Evolutionary conservation across 2,113 vertebrate genomes (phyloP), one percentile per base, ranked within the genome.

Genomic region (Pleuronectes platessa): DNA sequence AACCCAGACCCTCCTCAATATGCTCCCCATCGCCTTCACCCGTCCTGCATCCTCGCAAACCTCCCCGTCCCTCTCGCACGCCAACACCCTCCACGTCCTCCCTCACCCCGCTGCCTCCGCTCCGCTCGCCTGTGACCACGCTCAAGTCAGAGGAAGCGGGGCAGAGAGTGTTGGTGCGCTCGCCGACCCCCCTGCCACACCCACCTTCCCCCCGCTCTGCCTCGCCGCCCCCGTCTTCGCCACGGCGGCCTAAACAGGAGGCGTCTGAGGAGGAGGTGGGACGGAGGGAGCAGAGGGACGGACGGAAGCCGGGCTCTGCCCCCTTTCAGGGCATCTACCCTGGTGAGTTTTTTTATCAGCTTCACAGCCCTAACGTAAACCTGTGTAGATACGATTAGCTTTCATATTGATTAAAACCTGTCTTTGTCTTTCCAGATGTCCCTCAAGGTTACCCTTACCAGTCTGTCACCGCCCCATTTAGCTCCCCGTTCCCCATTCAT

Each of bases 81-180:
- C 82, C 95, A 0, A 95, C 95, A 1, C 61, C 96, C 0, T 87
- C 96, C 3, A 94, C 95, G 0, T 91, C 95, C 58, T 97, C 93
- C 14, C 76, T 95, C 84, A 95, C 94, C 54, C 95, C 96, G 0
- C 94, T 95, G 37, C 94, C 95, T 27, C 95, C 92, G 3, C 92
- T 94, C 2, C 90, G 94, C 10, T 96, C 97, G 5, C 95, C 96
- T 0, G 92, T 96, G 81, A 91, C 96, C 71, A 84, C 94, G 60
- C 93, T 97, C 78, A 97, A 97, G 94, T 95, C 96, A 53, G 97
- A 97, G 87, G 95, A 96, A 24, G 95, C 94, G 63, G 94, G 94
- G 81, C 97, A 96, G 93, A 92, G 95, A 61, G 95, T 93, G 80
- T 71, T 94, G 62, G 93, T 95, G 70, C 95, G 95, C 12, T 92